Conservation (phyloP, 2,888 invertebrate genomes). For the Volucella inanis region DNA sequence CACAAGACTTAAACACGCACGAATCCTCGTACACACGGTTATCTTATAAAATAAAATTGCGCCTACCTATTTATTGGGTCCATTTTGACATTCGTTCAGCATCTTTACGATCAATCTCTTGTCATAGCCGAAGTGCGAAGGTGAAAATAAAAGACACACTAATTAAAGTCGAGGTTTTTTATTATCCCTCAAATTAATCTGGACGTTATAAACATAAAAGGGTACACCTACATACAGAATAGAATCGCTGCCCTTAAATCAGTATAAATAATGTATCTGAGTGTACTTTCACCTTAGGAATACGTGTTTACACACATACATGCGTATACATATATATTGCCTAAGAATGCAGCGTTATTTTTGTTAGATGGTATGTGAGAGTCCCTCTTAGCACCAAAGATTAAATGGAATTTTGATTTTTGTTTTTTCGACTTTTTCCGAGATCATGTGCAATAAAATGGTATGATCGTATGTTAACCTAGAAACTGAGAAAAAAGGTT, state of each 20-base stretch:
- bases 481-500: background rate
- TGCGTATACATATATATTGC: background rate
- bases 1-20: background rate
- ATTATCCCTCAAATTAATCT: conserved; percentile 40
- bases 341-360: too few species aligned
- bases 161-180: conserved; percentile 62
- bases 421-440: background rate
- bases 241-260: conserved; percentile 51
- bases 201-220: conserved; percentile 53
- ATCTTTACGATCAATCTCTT: conserved; percentile 57
- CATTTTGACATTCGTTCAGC: conserved; percentile 47
- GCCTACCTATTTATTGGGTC: conserved; percentile 26
- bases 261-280: conserved; percentile 14
- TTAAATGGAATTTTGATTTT: conserved; percentile 44
- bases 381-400: conserved; percentile 22
- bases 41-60: conserved; percentile 1
- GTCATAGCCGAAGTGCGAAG: conserved; percentile 39
- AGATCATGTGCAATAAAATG: conserved; percentile 56
- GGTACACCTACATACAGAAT: conserved; percentile 55
- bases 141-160: conserved; percentile 48
- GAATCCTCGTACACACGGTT: background rate
- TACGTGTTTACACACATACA: background rate
- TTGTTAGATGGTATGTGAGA: background rate
- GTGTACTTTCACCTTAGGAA: conserved; percentile 57
- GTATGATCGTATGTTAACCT: conserved; percentile 33